Conservation (phyloP, 2,113 vertebrate genomes). For the Equus przewalskii region DNA sequence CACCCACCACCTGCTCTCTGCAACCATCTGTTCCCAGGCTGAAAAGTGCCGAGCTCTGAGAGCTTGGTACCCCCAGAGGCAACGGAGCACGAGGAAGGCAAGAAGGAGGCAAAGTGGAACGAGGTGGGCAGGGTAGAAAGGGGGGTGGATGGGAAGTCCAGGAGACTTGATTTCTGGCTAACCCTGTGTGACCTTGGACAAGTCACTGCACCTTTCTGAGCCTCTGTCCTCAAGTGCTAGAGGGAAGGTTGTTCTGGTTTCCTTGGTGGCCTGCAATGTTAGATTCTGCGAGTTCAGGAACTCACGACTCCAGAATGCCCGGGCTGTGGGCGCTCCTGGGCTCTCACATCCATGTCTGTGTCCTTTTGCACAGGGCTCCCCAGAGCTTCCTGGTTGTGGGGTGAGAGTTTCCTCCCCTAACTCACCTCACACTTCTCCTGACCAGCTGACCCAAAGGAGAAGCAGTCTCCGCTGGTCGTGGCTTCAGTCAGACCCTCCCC, state of each 20-base stretch:
- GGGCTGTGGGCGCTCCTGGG: accelerated
- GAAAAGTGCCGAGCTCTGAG: neutral
- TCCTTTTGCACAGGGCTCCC: neutral
- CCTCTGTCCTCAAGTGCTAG: neutral
- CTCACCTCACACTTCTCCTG: neutral
- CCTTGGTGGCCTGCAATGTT: neutral
- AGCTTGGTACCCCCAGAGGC: accelerated
- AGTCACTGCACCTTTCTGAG: neutral
- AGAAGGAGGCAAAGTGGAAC: neutral
- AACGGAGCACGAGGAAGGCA: accelerated
- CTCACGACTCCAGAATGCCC: accelerated
- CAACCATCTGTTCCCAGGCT: neutral
- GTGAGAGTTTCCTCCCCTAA: neutral
- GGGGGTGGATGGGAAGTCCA: neutral
- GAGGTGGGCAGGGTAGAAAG: neutral
- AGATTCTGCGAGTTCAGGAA: neutral
- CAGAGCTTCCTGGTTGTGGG: neutral
- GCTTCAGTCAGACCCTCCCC: neutral
- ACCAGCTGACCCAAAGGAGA: neutral
- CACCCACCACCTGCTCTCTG: neutral
- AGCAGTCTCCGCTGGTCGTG: too few species aligned
- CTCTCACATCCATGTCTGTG: neutral
- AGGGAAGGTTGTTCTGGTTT: neutral
- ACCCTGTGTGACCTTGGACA: too few species aligned
- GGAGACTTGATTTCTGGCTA: neutral